Base-by-base conservation (phyloP, 1,140 invertebrate species). In the Pseudomyrmex concolor region DNA sequence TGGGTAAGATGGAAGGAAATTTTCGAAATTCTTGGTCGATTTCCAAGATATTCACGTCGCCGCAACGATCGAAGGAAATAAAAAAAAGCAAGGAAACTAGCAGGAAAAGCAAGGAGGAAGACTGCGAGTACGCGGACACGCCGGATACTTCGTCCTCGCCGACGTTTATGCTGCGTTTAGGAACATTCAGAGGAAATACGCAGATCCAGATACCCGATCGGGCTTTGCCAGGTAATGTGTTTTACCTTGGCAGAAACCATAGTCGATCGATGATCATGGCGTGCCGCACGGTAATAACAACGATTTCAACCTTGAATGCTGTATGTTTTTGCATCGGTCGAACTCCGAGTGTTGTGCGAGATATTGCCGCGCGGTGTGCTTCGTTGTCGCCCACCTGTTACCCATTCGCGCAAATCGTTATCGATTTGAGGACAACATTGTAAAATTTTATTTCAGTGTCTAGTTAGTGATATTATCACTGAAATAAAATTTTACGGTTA, bases 341-440 rank as follows among this genome's bases (percentile, higher is more conserved):
- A 54, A 9, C 72, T 34, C 34, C 25, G 50, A 67, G 34, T 15
- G 19, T n/a, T n/a, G 43, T n/a, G 43, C 54, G 19, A 71, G 66
- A 59, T 70, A 80, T 80, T 50, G 76, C 48, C 48, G 74, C 15
- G 64, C 13, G 34, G 34, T 34, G 34, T 78, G 13, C 50, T 19
- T n/a, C 15, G 51, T 70, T 48, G 51, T 71, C 43, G 76, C 51
- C 76, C 64, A 80, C 76, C 76, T 80, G 76, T 80, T 80, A 80
- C 43, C 66, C 48, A 15, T 12, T 54, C n/a, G 19, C 60, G 19
- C 43, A n/a, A 76, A 78, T 78, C 51, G 64, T 57, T 57, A 55
- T 68, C 64, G 76, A 48, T 54, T 5, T 34, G 34, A 34, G 5
- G 0, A 34, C 34, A 34, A 34, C 5, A 34, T 34, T 34, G 34